Evolutionary conservation across 2,888 invertebrate species (phyloP).

Genomic region (Deilephila porcellus): DNA sequence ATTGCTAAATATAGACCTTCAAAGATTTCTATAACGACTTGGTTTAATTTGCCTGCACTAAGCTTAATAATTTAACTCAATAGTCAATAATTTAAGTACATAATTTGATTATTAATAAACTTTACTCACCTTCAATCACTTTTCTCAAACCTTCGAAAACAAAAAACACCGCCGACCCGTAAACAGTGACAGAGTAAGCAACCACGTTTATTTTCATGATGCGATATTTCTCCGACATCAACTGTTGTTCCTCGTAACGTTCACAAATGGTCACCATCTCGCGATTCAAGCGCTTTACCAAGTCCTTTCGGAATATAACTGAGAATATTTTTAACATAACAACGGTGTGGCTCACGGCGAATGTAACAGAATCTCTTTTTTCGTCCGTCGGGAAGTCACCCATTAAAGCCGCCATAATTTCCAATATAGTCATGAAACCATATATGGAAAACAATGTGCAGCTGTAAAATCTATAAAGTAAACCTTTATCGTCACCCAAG

Average conservation of each 20-base stretch:
- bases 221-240: slow-evolving; percentile 63
- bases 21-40: no score
- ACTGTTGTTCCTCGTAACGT: slow-evolving; percentile 55
- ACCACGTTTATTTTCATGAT: slow-evolving; percentile 68
- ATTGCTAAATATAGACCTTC: no score
- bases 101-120: no score
- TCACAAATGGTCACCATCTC: slow-evolving; percentile 66
- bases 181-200: slow-evolving; percentile 61
- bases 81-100: no score
- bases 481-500: slow-evolving; percentile 60
- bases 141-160: slow-evolving; percentile 72
- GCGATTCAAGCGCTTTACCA: slow-evolving; percentile 60
- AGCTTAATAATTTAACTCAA: no score
- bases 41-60: no score
- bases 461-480: slow-evolving; percentile 59
- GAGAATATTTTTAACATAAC: slow-evolving; percentile 70
- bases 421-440: slow-evolving; percentile 66
- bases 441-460: slow-evolving; percentile 58
- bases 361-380: slow-evolving; percentile 68
- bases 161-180: slow-evolving; percentile 60
- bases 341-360: slow-evolving; percentile 71
- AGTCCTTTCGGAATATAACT: slow-evolving; percentile 60
- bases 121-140: slow-evolving; percentile 54
- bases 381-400: slow-evolving; percentile 73
- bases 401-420: slow-evolving; percentile 66